Conservation (phyloP, 2,113 vertebrate species). For the Puma concolor region DNA sequence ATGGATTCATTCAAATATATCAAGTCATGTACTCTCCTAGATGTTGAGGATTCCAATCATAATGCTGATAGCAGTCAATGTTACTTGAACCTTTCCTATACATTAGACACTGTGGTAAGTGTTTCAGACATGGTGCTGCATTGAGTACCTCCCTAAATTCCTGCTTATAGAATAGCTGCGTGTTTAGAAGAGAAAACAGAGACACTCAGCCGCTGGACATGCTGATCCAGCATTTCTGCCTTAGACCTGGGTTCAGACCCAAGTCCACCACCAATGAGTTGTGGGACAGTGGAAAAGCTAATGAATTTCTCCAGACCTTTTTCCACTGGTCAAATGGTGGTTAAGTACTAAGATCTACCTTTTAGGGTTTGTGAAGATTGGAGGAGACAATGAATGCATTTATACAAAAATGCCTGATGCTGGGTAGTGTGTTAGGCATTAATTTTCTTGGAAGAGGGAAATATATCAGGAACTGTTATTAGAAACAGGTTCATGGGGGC, state of each 20-base stretch:
- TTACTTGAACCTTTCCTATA: neutral
- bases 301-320: neutral
- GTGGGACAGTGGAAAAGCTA: neutral
- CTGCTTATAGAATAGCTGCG: neutral
- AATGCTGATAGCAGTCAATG: neutral
- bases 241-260: neutral
- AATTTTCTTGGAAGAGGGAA: slow-evolving; percentile 13
- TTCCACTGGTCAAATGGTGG: neutral
- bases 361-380: neutral
- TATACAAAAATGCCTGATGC: neutral
- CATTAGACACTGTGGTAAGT: neutral
- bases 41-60: neutral
- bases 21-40: neutral
- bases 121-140: neutral
- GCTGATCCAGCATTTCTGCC: neutral
- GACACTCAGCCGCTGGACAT: neutral
- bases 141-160: neutral
- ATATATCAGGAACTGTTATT: neutral
- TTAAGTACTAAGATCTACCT: neutral
- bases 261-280: neutral
- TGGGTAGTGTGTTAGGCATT: neutral
- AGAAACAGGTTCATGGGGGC: neutral
- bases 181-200: neutral
- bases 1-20: neutral
- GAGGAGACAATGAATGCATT: neutral